These are phyloP conservation scores for Carassius carassius DNA, from an alignment of 2,113 vertebrate genomes.

Conservation along the genomic window DNA sequence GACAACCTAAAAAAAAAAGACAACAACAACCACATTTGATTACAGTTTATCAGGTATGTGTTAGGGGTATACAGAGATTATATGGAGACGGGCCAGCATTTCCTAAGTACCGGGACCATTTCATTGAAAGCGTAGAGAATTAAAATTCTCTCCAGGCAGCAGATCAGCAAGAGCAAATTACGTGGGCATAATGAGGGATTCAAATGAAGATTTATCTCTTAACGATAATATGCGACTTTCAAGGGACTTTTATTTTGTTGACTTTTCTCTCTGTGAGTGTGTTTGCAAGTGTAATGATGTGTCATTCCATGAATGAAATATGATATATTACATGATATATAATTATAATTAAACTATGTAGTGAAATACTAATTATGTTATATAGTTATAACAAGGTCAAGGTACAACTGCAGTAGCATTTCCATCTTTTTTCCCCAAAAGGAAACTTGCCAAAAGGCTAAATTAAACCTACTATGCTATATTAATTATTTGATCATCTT, in stretches of 20 bases:
- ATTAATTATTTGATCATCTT: background rate
- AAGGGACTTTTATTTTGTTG: slow-evolving; percentile 55
- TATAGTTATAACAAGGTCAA: background rate
- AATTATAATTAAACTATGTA: slow-evolving; percentile 4
- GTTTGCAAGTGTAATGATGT: background rate
- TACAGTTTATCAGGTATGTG: slow-evolving; percentile 11
- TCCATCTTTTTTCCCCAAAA: background rate
- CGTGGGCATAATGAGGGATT: slow-evolving; percentile 69
- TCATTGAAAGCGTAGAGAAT: slow-evolving; percentile 57
- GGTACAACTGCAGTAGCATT: slow-evolving; percentile 1
- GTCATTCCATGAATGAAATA: background rate
- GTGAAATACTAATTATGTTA: background rate
- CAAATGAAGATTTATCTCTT: slow-evolving; percentile 74
- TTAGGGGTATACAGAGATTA: background rate
- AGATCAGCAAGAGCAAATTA: slow-evolving; percentile 66
- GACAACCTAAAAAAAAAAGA: slow-evolving; percentile 17
- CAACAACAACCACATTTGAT: slow-evolving; percentile 43
- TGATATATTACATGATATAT: background rate
- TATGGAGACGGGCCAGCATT: background rate
- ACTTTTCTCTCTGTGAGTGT: slow-evolving; percentile 26
- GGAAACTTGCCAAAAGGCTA: background rate
- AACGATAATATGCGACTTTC: slow-evolving; percentile 66
- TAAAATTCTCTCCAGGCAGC: slow-evolving; percentile 60
- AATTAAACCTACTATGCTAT: background rate
- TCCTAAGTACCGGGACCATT: slow-evolving; percentile 55